Evolutionary conservation across 2,888 invertebrate species (phyloP), one percentile per base, ranked within the genome.

Genomic region (Isotomurus palustris): DNA sequence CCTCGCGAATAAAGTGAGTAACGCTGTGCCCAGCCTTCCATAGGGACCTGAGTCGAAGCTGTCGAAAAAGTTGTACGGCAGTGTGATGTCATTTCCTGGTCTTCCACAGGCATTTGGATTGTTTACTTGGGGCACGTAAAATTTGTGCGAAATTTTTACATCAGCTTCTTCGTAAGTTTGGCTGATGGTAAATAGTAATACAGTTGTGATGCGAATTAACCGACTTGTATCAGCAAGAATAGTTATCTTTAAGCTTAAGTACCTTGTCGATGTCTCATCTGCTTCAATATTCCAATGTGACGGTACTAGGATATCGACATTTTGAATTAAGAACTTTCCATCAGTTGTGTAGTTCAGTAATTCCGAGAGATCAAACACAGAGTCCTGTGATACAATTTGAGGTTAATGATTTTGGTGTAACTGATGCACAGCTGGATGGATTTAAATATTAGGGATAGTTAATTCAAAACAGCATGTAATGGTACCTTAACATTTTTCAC

Each of bases 71-170:
- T 52, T 36, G 27, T 53, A 41, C 1, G 70, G 70, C 3, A 66
- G 48, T 36, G 66, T 53, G 22, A 70, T 66, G 25, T 36, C 60
- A 10, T 56, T 32, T 35, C 70, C 70, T 1, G 67, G 51, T 12
- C 50, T 21, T 14, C 66, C 68, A 50, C 70, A 70, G 19, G 58
- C 32, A 45, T 67, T 64, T 8, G 68, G 67, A 54, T 66, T 66
- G 35, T 68, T 60, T 1, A 53, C 60, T 17, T 55, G 38, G 1
- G 66, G 60, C 21, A 45, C 25, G 5, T 44, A 1, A 14, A 53
- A 53, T 27, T 53, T 32, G 8, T 41, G 36, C 1, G 61, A 60
- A 17, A 66, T 50, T 32, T 64, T 50, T n/a, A 68, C 29, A 29
- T 61, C 66, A 1, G 66, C 60, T n/a, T 28, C 50, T 8, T 43